These are phyloP conservation scores for Lynx canadensis DNA, from an alignment of 2,113 vertebrate species.

Conservation along the genomic window DNA sequence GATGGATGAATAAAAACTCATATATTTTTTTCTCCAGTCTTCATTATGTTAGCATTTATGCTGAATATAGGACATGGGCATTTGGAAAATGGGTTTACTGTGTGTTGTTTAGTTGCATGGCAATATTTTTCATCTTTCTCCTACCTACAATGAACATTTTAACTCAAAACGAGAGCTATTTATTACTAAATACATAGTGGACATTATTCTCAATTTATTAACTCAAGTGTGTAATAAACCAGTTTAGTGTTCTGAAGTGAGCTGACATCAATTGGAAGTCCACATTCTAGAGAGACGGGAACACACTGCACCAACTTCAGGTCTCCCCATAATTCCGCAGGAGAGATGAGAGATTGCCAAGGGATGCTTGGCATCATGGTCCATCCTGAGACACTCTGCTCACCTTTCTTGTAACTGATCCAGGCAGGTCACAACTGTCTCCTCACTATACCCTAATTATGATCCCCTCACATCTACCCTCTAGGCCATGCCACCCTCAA, in stretches of 20 bases:
- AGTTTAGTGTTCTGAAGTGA: neutral
- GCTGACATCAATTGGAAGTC: neutral
- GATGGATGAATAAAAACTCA: neutral
- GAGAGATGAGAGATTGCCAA: too few species aligned
- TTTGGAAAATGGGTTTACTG: neutral
- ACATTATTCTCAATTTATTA: neutral
- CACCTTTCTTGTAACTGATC: neutral
- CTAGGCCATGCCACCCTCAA: neutral
- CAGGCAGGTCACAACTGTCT: neutral
- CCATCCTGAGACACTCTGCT: neutral
- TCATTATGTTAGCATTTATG: neutral
- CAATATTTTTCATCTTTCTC: neutral
- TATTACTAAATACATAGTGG: neutral
- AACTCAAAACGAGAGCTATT: neutral
- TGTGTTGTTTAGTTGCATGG: too few species aligned
- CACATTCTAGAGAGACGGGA: neutral
- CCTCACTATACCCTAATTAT: neutral
- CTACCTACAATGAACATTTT: neutral
- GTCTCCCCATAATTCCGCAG: neutral
- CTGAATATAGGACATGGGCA: neutral
- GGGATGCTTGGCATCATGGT: rapidly evolving
- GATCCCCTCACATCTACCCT: neutral
- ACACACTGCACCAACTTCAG: rapidly evolving
- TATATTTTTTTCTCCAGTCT: neutral
- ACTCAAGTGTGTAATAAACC: neutral